Percentiles rank a stretch among this genome's conserved stretches.
phyloP scores from a whole-genome alignment of 2,797 vertebrate genomes.

The Semaprochilodus insignis region DNA sequence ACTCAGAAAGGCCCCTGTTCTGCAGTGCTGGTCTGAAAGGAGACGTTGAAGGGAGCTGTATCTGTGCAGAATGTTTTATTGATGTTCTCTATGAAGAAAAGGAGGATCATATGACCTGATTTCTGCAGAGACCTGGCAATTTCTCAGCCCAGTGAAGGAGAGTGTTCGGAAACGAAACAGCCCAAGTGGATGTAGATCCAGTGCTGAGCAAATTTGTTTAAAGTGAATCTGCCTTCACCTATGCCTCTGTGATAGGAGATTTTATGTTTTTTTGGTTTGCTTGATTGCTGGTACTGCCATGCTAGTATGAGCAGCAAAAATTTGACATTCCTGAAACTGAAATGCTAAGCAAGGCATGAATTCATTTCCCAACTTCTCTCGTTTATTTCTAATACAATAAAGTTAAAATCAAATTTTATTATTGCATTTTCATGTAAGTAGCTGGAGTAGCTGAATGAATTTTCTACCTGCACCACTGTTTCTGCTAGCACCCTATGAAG shows the following conservation, averaged over 20 bases:
- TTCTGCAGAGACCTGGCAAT: conserved; percentile 58
- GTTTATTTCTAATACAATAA: neutral
- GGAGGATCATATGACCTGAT: conserved; percentile 57
- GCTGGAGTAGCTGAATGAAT: neutral
- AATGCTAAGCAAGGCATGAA: neutral
- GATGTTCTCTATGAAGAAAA: conserved; percentile 52
- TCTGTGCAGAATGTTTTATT: conserved; percentile 61
- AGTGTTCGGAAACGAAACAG: conserved; percentile 51
- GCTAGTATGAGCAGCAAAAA: neutral
- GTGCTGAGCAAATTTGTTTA: conserved; percentile 44
- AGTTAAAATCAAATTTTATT: neutral
- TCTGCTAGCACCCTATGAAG: neutral
- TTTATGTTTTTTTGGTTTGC: conserved; percentile 28
- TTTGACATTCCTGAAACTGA: neutral
- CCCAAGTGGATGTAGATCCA: conserved; percentile 24
- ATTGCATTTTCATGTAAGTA: neutral
- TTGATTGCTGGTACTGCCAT: conserved; percentile 14
- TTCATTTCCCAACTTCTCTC: neutral
- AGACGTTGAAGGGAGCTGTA: conserved; percentile 49
- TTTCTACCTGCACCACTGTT: neutral
- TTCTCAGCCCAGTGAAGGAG: conserved; percentile 56
- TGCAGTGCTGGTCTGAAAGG: conserved; percentile 49
- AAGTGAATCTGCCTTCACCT: conserved; percentile 37
- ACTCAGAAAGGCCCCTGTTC: conserved; percentile 54
- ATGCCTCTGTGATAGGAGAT: conserved; percentile 8